Evolutionary conservation across 1,140 invertebrate genomes (phyloP).

Genomic region (Drosophila jambulina): DNA sequence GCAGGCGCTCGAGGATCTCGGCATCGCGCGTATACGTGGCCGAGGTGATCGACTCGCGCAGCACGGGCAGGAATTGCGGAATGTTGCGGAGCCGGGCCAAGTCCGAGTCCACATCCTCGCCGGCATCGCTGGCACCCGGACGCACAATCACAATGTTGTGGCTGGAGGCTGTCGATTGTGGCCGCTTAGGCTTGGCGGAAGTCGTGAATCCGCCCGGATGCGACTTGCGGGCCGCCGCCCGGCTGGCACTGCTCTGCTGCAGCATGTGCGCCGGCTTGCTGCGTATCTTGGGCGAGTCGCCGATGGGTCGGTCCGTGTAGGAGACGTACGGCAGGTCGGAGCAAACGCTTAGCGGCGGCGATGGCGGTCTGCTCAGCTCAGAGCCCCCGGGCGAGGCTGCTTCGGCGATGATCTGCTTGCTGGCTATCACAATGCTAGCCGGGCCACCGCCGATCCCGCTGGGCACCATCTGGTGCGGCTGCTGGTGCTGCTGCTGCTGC

Average conservation of each 20-base stretch:
- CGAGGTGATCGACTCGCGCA: conserved; percentile 94
- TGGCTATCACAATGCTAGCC: conserved; percentile 75
- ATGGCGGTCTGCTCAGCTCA: conserved; percentile 87
- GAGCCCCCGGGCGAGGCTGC: conserved; percentile 73
- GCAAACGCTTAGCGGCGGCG: conserved; percentile 94
- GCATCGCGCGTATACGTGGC: conserved; percentile 92
- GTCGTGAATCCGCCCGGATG: conserved; percentile 64
- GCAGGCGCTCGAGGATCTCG: conserved; percentile 94
- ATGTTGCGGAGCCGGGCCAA: conserved; percentile 92
- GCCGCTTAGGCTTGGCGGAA: conserved; percentile 69
- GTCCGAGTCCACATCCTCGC: conserved; percentile 92
- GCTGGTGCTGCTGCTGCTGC: conserved; percentile 19
- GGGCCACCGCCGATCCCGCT: conserved; percentile 28
- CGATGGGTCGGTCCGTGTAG: conserved; percentile 96
- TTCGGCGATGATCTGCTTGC: conserved; percentile 73
- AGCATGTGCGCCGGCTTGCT: conserved; percentile 86
- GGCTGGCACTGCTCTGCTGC: conserved; percentile 60
- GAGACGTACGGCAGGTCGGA: conserved; percentile 97
- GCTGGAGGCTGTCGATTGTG: conserved; percentile 75
- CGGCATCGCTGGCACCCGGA: conserved; percentile 87
- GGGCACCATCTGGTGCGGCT: conserved; percentile 14
- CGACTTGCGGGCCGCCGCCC: conserved; percentile 62
- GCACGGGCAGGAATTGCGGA: conserved; percentile 96
- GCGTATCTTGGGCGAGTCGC: conserved; percentile 92
- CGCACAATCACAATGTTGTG: conserved; percentile 95